phyloP scores from a whole-genome alignment of 1,140 invertebrate species.

The Trichomalopsis sarcophagae region DNA sequence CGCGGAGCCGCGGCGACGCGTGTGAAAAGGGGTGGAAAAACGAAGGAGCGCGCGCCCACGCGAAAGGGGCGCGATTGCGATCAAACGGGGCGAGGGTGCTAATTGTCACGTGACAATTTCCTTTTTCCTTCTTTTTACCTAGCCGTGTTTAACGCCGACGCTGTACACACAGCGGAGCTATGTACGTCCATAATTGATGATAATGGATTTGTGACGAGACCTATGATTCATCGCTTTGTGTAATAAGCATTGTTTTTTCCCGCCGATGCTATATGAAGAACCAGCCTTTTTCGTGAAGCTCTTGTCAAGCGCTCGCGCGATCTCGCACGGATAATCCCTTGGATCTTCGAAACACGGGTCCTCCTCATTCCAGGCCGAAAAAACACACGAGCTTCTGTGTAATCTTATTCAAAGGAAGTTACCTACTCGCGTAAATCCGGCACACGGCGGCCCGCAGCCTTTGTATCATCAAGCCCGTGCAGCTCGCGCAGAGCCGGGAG shows the following conservation, averaged over 20 bases:
- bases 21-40: neutral
- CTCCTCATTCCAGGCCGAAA: no score
- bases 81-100: conserved; percentile 13
- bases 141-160: neutral
- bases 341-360: no score
- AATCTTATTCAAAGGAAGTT: neutral
- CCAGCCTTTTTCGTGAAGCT: no score
- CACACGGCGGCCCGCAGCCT: neutral
- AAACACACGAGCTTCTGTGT: no score
- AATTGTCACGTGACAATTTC: conserved; percentile 35
- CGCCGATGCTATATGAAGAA: neutral
- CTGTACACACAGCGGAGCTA: neutral
- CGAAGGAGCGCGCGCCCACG: neutral
- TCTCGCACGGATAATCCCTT: no score
- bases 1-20: neutral
- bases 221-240: neutral
- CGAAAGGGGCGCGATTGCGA: neutral
- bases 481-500: neutral
- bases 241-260: neutral
- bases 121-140: neutral
- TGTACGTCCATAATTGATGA: conserved; percentile 21
- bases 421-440: neutral
- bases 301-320: no score
- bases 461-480: conserved; percentile 12
- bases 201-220: conserved; percentile 27